phyloP scores from a whole-genome alignment of 2,113 vertebrate species.

The Sus scrofa region DNA sequence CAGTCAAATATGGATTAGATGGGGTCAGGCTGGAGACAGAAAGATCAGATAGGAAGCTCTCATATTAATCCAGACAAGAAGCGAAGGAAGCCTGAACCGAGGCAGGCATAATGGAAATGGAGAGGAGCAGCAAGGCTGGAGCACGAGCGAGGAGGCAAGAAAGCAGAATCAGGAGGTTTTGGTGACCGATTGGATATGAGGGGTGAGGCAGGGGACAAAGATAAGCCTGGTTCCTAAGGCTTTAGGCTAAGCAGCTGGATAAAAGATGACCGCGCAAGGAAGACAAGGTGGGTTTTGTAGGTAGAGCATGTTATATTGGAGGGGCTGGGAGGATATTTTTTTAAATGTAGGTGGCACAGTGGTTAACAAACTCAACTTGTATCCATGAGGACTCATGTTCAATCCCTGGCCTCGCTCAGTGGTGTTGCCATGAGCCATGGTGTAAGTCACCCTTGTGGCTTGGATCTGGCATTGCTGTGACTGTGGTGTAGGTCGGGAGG shows the following conservation, averaged over 20 bases:
- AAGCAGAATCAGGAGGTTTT: not conserved
- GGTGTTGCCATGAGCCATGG: no score
- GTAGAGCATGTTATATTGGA: not conserved
- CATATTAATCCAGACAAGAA: not conserved
- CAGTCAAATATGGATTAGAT: slow-evolving; percentile 13
- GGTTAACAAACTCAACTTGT: no score
- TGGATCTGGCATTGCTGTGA: no score
- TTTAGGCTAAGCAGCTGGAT: not conserved
- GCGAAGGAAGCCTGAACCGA: not conserved
- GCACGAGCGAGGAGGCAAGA: accelerated
- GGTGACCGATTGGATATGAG: not conserved
- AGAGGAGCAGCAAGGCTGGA: not conserved
- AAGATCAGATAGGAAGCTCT: not conserved
- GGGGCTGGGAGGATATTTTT: not conserved
- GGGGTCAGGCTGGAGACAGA: not conserved
- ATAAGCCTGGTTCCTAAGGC: not conserved
- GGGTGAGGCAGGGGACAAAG: accelerated
- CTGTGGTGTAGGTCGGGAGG: no score
- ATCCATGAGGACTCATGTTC: no score
- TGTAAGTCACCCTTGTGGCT: no score
- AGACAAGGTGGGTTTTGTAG: not conserved
- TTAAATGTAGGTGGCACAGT: no score
- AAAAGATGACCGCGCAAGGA: not conserved
- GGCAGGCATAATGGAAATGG: accelerated
- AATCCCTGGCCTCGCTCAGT: no score